phyloP scores from a whole-genome alignment of 2,113 vertebrate species.

The Perca schrenkii region DNA sequence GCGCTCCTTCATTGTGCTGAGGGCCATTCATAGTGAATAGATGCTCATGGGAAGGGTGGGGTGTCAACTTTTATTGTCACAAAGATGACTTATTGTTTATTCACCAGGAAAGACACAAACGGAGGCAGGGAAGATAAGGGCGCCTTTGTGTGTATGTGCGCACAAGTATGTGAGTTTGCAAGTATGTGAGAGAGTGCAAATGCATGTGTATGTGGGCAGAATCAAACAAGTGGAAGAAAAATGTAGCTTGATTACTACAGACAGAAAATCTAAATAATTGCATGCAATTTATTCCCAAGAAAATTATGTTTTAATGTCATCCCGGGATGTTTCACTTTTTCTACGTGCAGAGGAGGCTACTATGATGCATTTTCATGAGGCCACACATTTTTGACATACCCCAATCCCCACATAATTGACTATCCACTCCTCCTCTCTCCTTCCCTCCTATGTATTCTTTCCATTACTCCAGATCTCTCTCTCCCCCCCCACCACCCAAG shows the following conservation, averaged over 20 bases:
- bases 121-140: constrained; percentile 33
- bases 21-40: constrained; percentile 58
- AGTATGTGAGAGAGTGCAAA: not conserved
- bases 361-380: constrained; percentile 53
- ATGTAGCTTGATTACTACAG: not conserved
- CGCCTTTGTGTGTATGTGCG: constrained; percentile 34
- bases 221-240: constrained; percentile 24
- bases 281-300: constrained; percentile 44
- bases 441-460: constrained; percentile 16
- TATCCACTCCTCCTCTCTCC: constrained; percentile 34
- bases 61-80: constrained; percentile 71
- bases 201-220: not conserved
- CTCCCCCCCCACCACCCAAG: not conserved
- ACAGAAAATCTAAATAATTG: constrained; percentile 50
- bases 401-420: constrained; percentile 34
- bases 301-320: constrained; percentile 65
- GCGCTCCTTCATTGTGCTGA: constrained; percentile 54
- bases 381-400: constrained; percentile 65
- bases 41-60: constrained; percentile 52
- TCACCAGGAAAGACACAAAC: constrained; percentile 65
- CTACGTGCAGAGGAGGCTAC: constrained; percentile 46
- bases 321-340: constrained; percentile 33
- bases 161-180: not conserved
- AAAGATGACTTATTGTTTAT: constrained; percentile 77
- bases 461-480: constrained; percentile 18